These are phyloP conservation scores for Magallana gigas DNA, from an alignment of 1,140 invertebrate genomes.

Conservation along the genomic window DNA sequence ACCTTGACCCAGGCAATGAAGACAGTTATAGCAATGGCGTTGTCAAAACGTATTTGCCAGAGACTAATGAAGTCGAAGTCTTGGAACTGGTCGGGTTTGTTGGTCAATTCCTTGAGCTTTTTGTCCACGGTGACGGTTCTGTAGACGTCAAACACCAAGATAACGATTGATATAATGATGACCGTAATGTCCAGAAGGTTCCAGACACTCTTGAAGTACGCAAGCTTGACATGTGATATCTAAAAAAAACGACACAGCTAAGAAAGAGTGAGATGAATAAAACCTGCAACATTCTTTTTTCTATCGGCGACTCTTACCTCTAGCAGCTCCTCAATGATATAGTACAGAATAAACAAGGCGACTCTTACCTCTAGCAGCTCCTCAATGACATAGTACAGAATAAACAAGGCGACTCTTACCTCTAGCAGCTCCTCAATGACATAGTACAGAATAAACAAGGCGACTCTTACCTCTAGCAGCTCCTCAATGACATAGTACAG, in stretches of 20 bases:
- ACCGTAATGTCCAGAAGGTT: constrained; percentile 84
- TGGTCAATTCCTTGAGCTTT: constrained; percentile 74
- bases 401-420: constrained; percentile 80
- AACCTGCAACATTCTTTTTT: no score
- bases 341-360: constrained; percentile 84
- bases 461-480: constrained; percentile 76
- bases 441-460: constrained; percentile 84
- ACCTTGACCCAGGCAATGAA: constrained; percentile 84
- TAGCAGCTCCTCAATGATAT: constrained; percentile 84
- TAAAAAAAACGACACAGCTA: constrained; percentile 57
- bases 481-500: constrained; percentile 86
- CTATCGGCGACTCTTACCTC: no score
- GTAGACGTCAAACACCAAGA: constrained; percentile 77
- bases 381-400: constrained; percentile 85
- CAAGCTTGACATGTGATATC: constrained; percentile 81
- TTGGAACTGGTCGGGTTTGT: constrained; percentile 78
- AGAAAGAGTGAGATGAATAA: no score
- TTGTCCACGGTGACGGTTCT: constrained; percentile 70
- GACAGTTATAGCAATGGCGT: constrained; percentile 81
- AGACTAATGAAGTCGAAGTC: constrained; percentile 81
- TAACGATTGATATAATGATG: constrained; percentile 78
- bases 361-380: constrained; percentile 80
- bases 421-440: constrained; percentile 83
- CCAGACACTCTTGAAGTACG: constrained; percentile 84
- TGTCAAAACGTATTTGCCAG: constrained; percentile 82